These are phyloP conservation scores for Fragum fragum DNA, from an alignment of 2,888 invertebrate genomes.

Conservation along the genomic window DNA sequence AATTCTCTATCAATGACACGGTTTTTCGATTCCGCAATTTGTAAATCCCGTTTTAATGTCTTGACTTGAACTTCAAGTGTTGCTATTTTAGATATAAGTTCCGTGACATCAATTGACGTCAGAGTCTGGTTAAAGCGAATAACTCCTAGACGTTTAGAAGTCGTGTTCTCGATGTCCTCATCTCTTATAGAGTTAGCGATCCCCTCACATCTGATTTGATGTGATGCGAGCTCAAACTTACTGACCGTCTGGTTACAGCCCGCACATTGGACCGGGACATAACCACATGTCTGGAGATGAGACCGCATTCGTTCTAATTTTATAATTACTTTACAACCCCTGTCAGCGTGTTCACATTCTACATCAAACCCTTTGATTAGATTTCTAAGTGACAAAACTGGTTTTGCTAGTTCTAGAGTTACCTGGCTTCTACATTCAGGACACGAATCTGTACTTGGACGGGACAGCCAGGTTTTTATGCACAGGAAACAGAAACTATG, in stretches of 20 bases:
- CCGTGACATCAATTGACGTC: conserved; percentile 70
- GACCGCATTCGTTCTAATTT: conserved; percentile 76
- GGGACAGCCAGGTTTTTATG: conserved; percentile 82
- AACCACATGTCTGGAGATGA: conserved; percentile 78
- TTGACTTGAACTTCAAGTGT: conserved; percentile 80
- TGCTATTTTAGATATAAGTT: conserved; percentile 78
- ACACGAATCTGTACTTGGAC: conserved; percentile 78
- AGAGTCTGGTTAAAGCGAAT: conserved; percentile 60
- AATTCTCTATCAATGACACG: conserved; percentile 79
- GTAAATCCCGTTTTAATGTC: conserved; percentile 79
- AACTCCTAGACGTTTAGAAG: conserved; percentile 49
- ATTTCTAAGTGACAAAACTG: conserved; percentile 82
- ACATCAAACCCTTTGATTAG: conserved; percentile 81
- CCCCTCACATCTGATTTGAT: conserved; percentile 82
- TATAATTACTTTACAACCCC: conserved; percentile 79
- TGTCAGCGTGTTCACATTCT: conserved; percentile 69
- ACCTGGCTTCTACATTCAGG: conserved; percentile 72
- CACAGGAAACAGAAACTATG: conserved; percentile 83
- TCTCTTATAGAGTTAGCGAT: conserved; percentile 87
- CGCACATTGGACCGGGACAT: conserved; percentile 80
- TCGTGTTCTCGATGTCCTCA: conserved; percentile 56
- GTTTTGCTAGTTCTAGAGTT: conserved; percentile 64
- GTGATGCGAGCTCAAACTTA: conserved; percentile 77
- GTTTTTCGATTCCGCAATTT: conserved; percentile 80
- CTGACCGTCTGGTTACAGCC: conserved; percentile 79